Conservation (phyloP, 2,888 invertebrate species). For the Cerceris ruficornis region DNA sequence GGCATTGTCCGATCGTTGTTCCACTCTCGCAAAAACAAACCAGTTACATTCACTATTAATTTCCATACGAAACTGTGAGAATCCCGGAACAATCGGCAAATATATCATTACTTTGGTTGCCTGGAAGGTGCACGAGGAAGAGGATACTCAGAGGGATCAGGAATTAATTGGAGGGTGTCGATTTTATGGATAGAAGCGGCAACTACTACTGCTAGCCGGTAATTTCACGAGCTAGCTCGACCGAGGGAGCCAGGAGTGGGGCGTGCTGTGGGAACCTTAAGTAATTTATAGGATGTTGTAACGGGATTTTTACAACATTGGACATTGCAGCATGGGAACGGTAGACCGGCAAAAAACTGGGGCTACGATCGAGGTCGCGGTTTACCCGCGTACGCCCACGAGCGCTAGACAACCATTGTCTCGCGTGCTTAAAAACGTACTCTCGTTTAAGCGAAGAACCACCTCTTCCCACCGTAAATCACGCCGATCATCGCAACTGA, state of each 20-base stretch:
- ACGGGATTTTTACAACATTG: conserved; percentile 73
- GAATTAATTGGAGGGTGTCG: conserved; percentile 56
- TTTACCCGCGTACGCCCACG: conserved; percentile 71
- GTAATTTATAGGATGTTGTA: conserved; percentile 76
- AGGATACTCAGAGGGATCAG: conserved; percentile 36
- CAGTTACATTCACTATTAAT: conserved; percentile 27
- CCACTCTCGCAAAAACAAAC: conserved; percentile 16
- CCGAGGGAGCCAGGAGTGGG: conserved; percentile 36
- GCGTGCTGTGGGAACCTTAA: conserved; percentile 71
- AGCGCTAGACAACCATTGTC: conserved; percentile 70
- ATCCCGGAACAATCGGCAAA: conserved; percentile 52
- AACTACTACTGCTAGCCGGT: conserved; percentile 54
- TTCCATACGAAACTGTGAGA: conserved; percentile 57
- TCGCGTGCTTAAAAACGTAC: conserved; percentile 72
- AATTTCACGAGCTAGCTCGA: conserved; percentile 56
- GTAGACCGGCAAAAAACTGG: conserved; percentile 73
- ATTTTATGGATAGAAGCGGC: conserved; percentile 54
- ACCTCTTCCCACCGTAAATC: conserved; percentile 75
- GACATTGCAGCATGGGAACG: conserved; percentile 75
- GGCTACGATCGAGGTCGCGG: conserved; percentile 74
- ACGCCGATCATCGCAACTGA: conserved; percentile 60
- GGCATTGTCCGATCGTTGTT: conserved; percentile 28
- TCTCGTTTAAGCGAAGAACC: conserved; percentile 70
- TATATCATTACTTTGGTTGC: conserved; percentile 49
- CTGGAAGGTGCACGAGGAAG: conserved; percentile 5